Base-by-base conservation (phyloP, 2,888 invertebrate species). In the Blera fallax region DNA sequence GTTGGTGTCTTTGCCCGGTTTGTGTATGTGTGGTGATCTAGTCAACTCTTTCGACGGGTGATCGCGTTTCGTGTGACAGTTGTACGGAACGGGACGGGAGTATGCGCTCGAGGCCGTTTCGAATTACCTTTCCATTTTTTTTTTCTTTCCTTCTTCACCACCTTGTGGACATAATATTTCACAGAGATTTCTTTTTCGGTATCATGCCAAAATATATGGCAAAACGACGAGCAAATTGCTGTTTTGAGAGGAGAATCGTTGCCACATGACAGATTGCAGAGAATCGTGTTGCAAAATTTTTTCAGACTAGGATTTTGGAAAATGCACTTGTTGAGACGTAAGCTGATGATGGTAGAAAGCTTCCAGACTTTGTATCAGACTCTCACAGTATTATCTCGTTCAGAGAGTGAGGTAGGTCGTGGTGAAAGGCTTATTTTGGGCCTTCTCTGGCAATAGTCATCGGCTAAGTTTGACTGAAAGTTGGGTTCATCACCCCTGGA, bases 21-120 rank as follows among this genome's bases (percentile, higher is more conserved):
- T 50, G 27, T 11, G 10, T n/a, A 18, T 24, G 40, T 32, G 52
- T 34, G 70, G 65, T 80, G 78, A 79, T 80, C 74, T 70, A 69
- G 58, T 65, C 70, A 45, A 76, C 74, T 78, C 69, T 79, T 74
- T 79, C 40, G 74, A 76, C 34, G 74, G 56, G 50, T 56, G 84
- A 79, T 84, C 84, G 74, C 69, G 79, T 79, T 79, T 79, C 79
- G 62, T 64, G 62, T 79, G 64, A 79, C 84, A 84, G 64, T 65
- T 64, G 74, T 58, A 52, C 50, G 62, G 62, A 79, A 79, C 56
- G 79, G 64, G 56, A 56, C 73, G 79, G 34, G 62, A 84, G 40
- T 79, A 27, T 32, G 43, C 3, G 54, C 73, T 84, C 84, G 79
- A 84, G 64, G 64, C 78, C 64, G 79, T 64, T 74, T 84, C 58